Base-by-base conservation (phyloP, 2,113 vertebrate genomes). In the Montifringilla adamsi region DNA sequence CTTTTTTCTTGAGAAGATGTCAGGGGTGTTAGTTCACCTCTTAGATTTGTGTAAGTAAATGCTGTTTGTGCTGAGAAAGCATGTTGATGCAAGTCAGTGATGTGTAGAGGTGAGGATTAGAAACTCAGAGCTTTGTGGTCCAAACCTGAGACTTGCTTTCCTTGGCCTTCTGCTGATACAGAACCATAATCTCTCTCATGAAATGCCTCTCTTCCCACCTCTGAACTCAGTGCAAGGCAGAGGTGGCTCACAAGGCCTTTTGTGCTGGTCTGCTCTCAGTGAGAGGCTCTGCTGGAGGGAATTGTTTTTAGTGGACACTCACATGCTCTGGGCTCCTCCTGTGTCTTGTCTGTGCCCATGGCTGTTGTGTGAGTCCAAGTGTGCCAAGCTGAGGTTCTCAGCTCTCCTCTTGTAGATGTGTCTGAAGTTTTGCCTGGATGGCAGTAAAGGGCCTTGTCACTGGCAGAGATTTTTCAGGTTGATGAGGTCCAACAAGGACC, bases 261-360 rank as follows among this genome's bases (percentile, higher is more conserved):
- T 37, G n/a, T 53, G 27, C 63, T 39, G n/a, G 13, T 43, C 21
- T 75, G 26, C 81, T 59, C 20, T 27, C 35, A 22, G 24, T 11
- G 37, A 76, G 12, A 41, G 30, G 0, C 22, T 19, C 20, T 59
- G 14, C 30, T 56, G 41, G 37, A 80, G 15, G 17, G 31, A 80
- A 31, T 18, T 0, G 1, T 11, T 75, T 66, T 43, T 50, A 10
- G 39, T 6, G 8, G 59, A 15, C 10, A 17, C 18, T 44, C 8
- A 9, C 1, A 0, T 23, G 15, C 15, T 11, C 9, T 41, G n/a
- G 20, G 26, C 13, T 75, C 35, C 22, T 91, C 11, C 22, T 2
- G 1, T 37, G 44, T n/a, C 64, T 10, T 20, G 6, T 37, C 24
- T 41, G 39, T 23, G 55, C 22, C 18, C 4, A 14, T 1, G 7